Conservation (phyloP, 2,113 vertebrate species). For the Labeo rohita region DNA sequence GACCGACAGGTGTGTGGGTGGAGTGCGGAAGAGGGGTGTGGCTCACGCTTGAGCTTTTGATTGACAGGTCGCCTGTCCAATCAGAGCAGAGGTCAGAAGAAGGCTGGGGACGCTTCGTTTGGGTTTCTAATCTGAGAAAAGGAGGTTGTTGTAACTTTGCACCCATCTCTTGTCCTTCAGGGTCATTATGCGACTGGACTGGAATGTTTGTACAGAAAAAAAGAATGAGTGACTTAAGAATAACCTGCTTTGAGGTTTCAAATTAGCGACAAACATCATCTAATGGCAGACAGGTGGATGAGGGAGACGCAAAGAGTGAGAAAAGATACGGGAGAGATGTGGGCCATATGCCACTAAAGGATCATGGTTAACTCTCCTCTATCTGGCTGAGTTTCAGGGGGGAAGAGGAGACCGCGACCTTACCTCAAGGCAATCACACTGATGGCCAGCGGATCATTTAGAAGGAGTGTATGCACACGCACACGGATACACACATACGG, state of each 20-base stretch:
- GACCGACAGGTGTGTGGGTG: slow-evolving; percentile 55
- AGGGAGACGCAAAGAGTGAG: not conserved
- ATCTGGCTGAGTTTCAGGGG: slow-evolving; percentile 29
- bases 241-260: not conserved
- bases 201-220: not conserved
- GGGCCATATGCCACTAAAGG: slow-evolving; percentile 1
- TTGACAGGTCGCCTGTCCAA: slow-evolving; percentile 40
- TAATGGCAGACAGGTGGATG: not conserved
- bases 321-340: not conserved
- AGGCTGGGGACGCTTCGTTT: not conserved
- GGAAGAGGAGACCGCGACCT: slow-evolving; percentile 32
- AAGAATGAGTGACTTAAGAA: not conserved
- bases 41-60: slow-evolving; percentile 19
- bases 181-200: slow-evolving; percentile 33
- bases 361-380: slow-evolving; percentile 18
- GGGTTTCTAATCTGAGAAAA: slow-evolving; percentile 45
- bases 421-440: not conserved
- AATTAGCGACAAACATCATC: not conserved
- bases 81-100: slow-evolving; percentile 32
- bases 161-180: slow-evolving; percentile 19
- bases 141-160: slow-evolving; percentile 1
- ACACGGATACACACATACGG: not conserved
- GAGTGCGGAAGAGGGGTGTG: slow-evolving; percentile 26
- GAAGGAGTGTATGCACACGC: not conserved
- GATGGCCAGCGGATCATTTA: slow-evolving; percentile 2